phyloP scores from a whole-genome alignment of 2,113 vertebrate genomes.

The Odobenus rosmarus region DNA sequence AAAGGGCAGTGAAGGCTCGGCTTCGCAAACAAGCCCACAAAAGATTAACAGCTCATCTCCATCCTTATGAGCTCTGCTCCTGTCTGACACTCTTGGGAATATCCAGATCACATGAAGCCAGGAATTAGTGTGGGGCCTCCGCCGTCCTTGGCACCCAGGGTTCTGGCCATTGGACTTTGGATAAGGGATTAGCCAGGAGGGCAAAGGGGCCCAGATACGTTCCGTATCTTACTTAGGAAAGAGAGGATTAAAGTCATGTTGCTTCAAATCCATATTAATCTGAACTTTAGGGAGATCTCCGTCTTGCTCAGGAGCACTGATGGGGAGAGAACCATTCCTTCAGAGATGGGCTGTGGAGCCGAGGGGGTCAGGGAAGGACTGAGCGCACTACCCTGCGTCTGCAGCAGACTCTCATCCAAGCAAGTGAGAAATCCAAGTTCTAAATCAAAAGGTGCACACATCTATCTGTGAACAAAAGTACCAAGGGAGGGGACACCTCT shows the following conservation, averaged over 20 bases:
- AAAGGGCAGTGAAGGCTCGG: not conserved
- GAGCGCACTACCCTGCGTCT: accelerated
- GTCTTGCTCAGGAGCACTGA: not conserved
- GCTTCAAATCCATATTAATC: not conserved
- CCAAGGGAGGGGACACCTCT: not conserved
- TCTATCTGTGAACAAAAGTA: not conserved
- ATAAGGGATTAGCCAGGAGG: not conserved
- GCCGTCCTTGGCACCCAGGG: not conserved
- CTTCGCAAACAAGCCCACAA: not conserved
- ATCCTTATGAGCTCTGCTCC: accelerated
- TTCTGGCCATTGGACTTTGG: not conserved
- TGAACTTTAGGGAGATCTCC: not conserved
- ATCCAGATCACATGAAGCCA: accelerated
- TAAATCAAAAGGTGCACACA: accelerated
- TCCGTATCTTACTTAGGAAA: not conserved
- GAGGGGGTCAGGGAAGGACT: accelerated
- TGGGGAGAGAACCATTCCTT: not conserved
- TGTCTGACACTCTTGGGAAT: accelerated
- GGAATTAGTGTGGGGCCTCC: accelerated
- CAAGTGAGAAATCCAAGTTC: too few relatives aligned
- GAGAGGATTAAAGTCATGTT: not conserved
- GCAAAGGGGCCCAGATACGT: not conserved
- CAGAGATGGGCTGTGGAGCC: accelerated
- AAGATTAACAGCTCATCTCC: not conserved
- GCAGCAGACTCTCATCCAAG: too few relatives aligned